Base-by-base conservation (phyloP, 1,140 invertebrate genomes). In the Drosophila bipectinata region DNA sequence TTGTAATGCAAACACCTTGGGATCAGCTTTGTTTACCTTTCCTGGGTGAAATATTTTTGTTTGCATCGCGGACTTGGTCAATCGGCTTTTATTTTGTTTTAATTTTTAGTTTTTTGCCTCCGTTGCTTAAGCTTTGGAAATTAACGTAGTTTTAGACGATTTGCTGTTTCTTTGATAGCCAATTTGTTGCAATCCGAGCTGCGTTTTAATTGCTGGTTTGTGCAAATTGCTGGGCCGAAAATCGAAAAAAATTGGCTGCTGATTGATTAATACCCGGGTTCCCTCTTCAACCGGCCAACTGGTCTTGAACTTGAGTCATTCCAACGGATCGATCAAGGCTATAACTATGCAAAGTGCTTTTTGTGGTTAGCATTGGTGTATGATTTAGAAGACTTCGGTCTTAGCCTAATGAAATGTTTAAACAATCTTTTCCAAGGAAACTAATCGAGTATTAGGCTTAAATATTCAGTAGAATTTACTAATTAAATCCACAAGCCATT, bases 1-100 rank as follows among this genome's bases (percentile, higher is more conserved):
- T 78, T 83, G 63, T 83, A 79, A 79, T 75, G 67, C 76, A 79
- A 83, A 79, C 66, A 79, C 63, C 80, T 83, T 84, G 71, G 47
- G 34, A 12, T 37, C 54, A 21, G 39, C 58, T 55, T 69, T 80
- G 75, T 83, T 75, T 62, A 63, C 44, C 51, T 44, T 64, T 18
- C 37, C 28, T 54, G 44, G 37, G 28, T 64, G 34, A 78, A 37
- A 57, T 44, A 61, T 66, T 69, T 61, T 41, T 84, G 64, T 79
- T 84, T 84, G 79, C 74, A 82, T 83, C 62, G 55, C 51, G 26
- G 58, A 73, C 69, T 81, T 82, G 79, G 58, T 66, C 78, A 82
- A 81, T 56, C 44, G 64, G n/a, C 12, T 47, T 41, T 64, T 53
- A 62, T 30, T 64, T 53, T 63, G 34, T n/a, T 10, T 10, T 37